phyloP scores from a whole-genome alignment of 2,113 vertebrate genomes.

The Epinephelus moara region DNA sequence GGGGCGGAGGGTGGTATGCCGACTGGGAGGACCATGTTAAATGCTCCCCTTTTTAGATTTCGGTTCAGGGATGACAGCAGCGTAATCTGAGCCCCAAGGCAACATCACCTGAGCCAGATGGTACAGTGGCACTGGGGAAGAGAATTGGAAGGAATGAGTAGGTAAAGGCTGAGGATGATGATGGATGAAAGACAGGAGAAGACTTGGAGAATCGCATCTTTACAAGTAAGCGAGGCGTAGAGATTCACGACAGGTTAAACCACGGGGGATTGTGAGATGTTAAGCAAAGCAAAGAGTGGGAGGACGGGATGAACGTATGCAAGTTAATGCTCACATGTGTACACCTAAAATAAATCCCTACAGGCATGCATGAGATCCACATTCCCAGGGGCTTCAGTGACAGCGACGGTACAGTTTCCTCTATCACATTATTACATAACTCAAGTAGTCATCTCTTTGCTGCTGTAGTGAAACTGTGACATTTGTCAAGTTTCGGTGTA shows the following conservation, averaged over 20 bases:
- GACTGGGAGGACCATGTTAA: constrained; percentile 34
- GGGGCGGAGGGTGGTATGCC: constrained; percentile 32
- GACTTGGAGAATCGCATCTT: constrained; percentile 37
- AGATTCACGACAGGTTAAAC: constrained; percentile 41
- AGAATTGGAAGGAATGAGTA: constrained; percentile 12
- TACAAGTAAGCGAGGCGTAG: constrained; percentile 23
- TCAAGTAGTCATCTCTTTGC: constrained; percentile 6
- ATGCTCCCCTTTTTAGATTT: constrained; percentile 49
- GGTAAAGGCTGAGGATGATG: constrained; percentile 33
- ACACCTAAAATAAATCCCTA: constrained; percentile 50
- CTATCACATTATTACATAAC: constrained; percentile 44
- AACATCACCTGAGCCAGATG: constrained; percentile 58
- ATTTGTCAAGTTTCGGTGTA: constrained; percentile 58
- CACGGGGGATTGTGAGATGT: constrained; percentile 37
- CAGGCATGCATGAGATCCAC: constrained; percentile 40
- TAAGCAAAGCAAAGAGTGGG: constrained; percentile 31
- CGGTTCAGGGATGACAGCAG: constrained; percentile 48
- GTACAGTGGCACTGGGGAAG: not conserved
- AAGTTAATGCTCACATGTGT: constrained; percentile 32
- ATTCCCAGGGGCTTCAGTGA: constrained; percentile 51
- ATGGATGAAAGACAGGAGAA: constrained; percentile 49
- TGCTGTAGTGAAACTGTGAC: constrained; percentile 52
- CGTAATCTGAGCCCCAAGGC: constrained; percentile 54
- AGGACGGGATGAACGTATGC: constrained; percentile 36
- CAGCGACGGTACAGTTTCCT: constrained; percentile 24